Conservation (phyloP, 2,797 vertebrate species). For the Spheniscus humboldti region DNA sequence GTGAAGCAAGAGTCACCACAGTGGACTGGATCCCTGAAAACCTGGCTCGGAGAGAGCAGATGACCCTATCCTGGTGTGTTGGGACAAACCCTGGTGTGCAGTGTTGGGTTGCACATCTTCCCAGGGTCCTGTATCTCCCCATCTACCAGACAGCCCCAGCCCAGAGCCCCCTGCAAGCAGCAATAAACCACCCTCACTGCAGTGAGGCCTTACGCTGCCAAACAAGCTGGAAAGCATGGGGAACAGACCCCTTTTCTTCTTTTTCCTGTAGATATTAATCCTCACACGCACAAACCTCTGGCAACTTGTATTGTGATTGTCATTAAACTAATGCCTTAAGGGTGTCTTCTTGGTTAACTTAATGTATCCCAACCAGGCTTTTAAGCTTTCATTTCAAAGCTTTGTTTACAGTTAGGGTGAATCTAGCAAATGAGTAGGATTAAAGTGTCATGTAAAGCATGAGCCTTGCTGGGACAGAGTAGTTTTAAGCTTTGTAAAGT, state of each 20-base stretch:
- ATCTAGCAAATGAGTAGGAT: conserved; percentile 72
- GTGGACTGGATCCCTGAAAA: not conserved
- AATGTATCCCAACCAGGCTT: conserved; percentile 54
- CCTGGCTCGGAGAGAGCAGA: rapidly evolving
- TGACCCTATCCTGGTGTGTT: rapidly evolving
- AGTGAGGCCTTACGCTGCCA: not conserved
- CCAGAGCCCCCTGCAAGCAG: not conserved
- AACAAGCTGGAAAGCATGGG: not conserved
- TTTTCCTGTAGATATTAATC: not conserved
- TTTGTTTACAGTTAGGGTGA: conserved; percentile 64
- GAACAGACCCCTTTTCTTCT: not conserved
- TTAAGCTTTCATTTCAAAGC: conserved; percentile 65
- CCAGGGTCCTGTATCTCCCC: rapidly evolving
- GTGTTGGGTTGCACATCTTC: not conserved
- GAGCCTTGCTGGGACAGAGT: conserved; percentile 28
- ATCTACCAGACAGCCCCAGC: not conserved
- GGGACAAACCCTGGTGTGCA: not conserved
- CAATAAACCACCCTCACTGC: not conserved
- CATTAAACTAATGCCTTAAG: conserved; percentile 57
- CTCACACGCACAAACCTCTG: not conserved
- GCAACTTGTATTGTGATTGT: not conserved
- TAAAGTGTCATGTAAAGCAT: conserved; percentile 62
- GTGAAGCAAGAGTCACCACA: not conserved
- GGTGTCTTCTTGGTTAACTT: conserved; percentile 60
- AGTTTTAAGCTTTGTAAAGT: conserved; percentile 55